phyloP scores from a whole-genome alignment of 1,140 invertebrate species.

The Brachionus angularis region DNA sequence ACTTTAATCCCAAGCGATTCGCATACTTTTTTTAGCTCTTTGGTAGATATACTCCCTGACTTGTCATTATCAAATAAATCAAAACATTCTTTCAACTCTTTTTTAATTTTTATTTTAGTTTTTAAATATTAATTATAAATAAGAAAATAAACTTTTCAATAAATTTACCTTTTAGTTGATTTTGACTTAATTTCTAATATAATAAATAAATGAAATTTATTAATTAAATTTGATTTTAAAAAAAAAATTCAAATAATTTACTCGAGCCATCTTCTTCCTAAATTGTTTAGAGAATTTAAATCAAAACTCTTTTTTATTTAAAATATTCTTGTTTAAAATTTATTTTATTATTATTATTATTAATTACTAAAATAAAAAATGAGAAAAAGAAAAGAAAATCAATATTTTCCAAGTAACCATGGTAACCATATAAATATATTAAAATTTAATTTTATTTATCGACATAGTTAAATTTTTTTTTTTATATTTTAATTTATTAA shows the following conservation, averaged over 20 bases:
- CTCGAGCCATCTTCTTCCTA: background rate
- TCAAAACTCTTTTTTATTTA: too few species aligned
- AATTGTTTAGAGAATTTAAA: too few species aligned
- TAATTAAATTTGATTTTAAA: background rate
- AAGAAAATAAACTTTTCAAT: too few species aligned
- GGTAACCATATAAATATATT: too few species aligned
- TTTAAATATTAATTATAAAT: background rate
- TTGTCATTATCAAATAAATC: conserved; percentile 25
- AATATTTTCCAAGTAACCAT: too few species aligned
- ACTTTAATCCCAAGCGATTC: background rate
- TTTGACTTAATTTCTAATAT: background rate
- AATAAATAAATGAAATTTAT: background rate
- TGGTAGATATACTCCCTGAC: conserved; percentile 13
- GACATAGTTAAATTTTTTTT: too few species aligned
- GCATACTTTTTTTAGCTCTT: conserved; percentile 4
- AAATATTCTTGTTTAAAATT: too few species aligned
- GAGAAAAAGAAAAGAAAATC: too few species aligned
- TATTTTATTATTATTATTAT: too few species aligned
- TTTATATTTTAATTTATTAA: too few species aligned
- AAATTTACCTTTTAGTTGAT: background rate
- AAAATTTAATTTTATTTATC: too few species aligned
- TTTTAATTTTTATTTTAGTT: background rate
- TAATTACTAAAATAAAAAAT: too few species aligned
- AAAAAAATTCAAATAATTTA: background rate
- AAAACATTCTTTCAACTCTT: conserved; percentile 20